These are phyloP conservation scores for Falco rusticolus DNA, from an alignment of 2,797 vertebrate species.

Conservation along the genomic window DNA sequence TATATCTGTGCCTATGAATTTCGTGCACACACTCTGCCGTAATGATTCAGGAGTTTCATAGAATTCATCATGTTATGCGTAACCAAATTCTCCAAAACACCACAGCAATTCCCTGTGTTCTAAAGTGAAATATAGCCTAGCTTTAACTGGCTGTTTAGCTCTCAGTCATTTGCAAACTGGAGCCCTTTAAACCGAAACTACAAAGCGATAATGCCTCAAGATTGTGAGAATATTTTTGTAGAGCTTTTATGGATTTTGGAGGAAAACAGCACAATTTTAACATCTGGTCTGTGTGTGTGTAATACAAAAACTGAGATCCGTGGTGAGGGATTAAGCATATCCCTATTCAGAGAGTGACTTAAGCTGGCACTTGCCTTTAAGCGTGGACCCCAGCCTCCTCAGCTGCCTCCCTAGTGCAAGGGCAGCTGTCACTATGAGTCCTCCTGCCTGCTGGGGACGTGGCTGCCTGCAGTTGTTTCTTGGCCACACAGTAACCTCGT, in stretches of 20 bases:
- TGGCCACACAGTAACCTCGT: background rate
- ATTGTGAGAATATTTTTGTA: background rate
- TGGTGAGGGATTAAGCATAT: background rate
- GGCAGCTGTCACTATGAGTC: background rate
- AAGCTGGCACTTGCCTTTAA: background rate
- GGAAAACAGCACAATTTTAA: background rate
- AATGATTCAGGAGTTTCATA: background rate
- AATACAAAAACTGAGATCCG: background rate
- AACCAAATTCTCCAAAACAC: background rate
- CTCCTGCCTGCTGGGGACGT: background rate
- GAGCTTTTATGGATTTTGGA: background rate
- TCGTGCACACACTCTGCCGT: background rate
- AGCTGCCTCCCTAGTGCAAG: background rate
- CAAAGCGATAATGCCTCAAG: background rate
- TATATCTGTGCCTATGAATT: rapidly evolving
- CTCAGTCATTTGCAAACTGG: background rate
- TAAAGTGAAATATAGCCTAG: background rate
- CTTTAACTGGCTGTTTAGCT: background rate
- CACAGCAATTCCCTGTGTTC: background rate
- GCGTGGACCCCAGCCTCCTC: background rate
- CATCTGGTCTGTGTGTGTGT: background rate
- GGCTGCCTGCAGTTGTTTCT: background rate
- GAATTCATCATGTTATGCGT: background rate
- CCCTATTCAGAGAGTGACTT: background rate
- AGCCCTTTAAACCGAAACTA: background rate